These are phyloP conservation scores for Cerceris ruficornis DNA, from an alignment of 2,888 invertebrate genomes.

Conservation along the genomic window DNA sequence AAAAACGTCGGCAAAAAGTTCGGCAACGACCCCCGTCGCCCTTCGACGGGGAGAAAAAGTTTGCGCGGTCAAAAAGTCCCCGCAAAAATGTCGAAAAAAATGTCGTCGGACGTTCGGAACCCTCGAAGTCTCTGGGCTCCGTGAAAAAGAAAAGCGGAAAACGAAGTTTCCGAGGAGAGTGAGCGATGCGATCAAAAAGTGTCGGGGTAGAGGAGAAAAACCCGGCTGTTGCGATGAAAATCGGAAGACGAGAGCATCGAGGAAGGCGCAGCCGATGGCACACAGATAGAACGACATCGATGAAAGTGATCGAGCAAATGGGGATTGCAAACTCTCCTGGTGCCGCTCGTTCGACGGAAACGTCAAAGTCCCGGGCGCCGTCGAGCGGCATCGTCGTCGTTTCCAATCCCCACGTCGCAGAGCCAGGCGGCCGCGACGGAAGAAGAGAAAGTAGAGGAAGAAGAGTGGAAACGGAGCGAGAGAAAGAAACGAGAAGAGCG, in stretches of 20 bases:
- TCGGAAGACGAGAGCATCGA: constrained; percentile 11
- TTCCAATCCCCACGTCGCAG: too few relatives aligned
- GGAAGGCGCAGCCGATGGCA: constrained; percentile 16
- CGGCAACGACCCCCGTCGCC: constrained; percentile 21
- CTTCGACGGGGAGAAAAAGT: constrained; percentile 22
- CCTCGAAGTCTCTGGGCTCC: neutral
- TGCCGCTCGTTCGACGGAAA: neutral
- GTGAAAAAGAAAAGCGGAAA: constrained; percentile 3
- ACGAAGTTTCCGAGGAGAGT: neutral
- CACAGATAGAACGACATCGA: constrained; percentile 21
- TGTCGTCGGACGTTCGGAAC: constrained; percentile 17
- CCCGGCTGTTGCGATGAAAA: constrained; percentile 4
- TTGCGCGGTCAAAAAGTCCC: constrained; percentile 21
- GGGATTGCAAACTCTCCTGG: neutral
- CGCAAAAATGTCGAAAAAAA: constrained; percentile 22
- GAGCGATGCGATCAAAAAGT: constrained; percentile 14
- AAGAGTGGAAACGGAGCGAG: too few relatives aligned
- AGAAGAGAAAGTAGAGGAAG: too few relatives aligned
- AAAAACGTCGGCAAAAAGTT: constrained; percentile 37
- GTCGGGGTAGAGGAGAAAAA: neutral
- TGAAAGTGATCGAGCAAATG: constrained; percentile 8
- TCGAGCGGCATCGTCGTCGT: too few relatives aligned
- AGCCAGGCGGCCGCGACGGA: too few relatives aligned
- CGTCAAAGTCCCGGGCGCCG: neutral
- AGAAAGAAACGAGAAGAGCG: too few relatives aligned